phyloP scores from a whole-genome alignment of 2,888 invertebrate genomes.

The Temnothorax rugatulus region DNA sequence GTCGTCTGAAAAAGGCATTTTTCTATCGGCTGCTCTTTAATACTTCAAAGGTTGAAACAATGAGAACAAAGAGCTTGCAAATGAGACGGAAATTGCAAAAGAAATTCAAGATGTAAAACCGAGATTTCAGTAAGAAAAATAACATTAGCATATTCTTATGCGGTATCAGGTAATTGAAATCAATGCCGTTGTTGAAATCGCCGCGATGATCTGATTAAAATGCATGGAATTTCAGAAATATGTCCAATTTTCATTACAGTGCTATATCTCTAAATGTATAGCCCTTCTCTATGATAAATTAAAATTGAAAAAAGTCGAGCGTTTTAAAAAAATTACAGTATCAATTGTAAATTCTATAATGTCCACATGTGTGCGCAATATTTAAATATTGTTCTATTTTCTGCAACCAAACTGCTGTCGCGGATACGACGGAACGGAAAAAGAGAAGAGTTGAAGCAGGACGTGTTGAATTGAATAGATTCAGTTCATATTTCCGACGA shows the following conservation, averaged over 20 bases:
- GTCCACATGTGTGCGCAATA: not conserved
- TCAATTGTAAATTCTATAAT: not conserved
- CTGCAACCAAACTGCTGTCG: not conserved
- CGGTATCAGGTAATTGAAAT: not conserved
- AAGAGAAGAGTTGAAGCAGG: conserved; percentile 6
- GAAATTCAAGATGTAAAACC: not conserved
- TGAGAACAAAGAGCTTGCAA: not conserved
- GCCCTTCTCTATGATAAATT: not conserved
- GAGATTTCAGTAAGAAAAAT: conserved; percentile 5
- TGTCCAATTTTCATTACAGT: not conserved
- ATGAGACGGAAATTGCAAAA: conserved; percentile 1
- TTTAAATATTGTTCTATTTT: conserved; percentile 4
- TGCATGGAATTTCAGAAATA: conserved; percentile 17
- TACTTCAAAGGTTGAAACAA: conserved; percentile 30
- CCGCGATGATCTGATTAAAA: conserved; percentile 17
- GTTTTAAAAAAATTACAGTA: not conserved
- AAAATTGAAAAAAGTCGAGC: not conserved
- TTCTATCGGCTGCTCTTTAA: conserved; percentile 9
- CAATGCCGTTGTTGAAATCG: not conserved
- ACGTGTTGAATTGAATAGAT: conserved; percentile 35
- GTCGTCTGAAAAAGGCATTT: not conserved
- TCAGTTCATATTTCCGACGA: conserved; percentile 10
- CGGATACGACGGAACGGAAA: not conserved
- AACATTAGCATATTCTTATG: not conserved
- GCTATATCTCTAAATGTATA: not conserved